Evolutionary conservation across 2,888 invertebrate species (phyloP), one percentile per base, ranked within the genome.

Genomic region (Chirona hameri): DNA sequence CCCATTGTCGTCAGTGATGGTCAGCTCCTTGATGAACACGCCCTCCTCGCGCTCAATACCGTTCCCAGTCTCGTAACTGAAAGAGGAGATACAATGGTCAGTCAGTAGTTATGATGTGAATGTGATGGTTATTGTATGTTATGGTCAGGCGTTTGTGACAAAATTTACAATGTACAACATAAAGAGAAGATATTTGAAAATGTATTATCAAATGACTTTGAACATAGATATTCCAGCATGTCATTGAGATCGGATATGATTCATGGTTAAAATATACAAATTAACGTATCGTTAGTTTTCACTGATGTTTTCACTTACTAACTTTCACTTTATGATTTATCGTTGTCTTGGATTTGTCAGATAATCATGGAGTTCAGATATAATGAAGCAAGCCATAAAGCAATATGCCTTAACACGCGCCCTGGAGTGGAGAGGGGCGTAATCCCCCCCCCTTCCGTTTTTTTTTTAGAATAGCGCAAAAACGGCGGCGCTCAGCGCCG

Each of bases 21-120:
- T 79, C 31, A 79, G 15, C 48, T 79, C 79, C 79, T 79, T 79
- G 79, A 79, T 46, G 79, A 79, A 79, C n/a, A 79, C 52, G 24
- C 79, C 79, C n/a, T 79, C 79, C 48, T 79, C 48, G 0, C 79
- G 48, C n/a, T 48, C n/a, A n/a, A 52, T 52, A 18, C 79, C 79
- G 52, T 79, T 52, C 9, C 79, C 48, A 5, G 79, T 27, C 18
- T 24, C 12, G n/a, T 79, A 79, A 2, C 79, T 79, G 79, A 14
- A 29, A 69, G 14, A 27, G 69, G 69, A 14, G 24, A 29, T 7
- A 69, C 27, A 14, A 14, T 69, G 10, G 1, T 18, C 14, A 18
- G 39, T 39, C n/a, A 5, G 39, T 7, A 4, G n/a, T 39, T 15
- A 72, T 5, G 39, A 21, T 39, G 39, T n/a, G n/a, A n/a, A 29